Evolutionary conservation across 2,113 vertebrate genomes (phyloP).

Genomic region (Ailurus styani): DNA sequence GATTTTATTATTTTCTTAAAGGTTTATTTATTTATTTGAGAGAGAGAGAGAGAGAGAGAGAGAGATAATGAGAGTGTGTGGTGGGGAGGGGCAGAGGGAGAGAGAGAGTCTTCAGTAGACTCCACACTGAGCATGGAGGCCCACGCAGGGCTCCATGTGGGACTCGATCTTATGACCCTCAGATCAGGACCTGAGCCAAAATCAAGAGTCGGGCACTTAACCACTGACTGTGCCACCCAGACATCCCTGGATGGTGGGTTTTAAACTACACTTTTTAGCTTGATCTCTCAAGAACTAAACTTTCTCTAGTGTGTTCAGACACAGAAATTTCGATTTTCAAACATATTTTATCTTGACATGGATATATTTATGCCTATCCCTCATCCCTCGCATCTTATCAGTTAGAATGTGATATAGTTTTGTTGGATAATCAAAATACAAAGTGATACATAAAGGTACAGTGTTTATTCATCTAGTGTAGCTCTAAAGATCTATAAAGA

Average conservation of each 20-base stretch:
- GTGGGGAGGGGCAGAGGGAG: background rate
- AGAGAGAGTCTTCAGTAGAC: background rate
- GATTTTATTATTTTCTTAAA: background rate
- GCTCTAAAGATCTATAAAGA: background rate
- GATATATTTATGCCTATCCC: background rate
- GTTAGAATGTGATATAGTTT: background rate
- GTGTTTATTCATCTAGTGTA: background rate
- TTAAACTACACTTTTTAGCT: background rate
- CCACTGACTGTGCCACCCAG: background rate
- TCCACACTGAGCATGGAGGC: background rate
- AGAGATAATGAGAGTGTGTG: rapidly evolving
- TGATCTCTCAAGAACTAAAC: background rate
- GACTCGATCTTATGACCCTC: background rate
- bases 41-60: background rate
- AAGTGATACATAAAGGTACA: background rate
- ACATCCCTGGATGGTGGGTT: background rate
- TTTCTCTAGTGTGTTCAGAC: background rate
- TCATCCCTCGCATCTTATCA: background rate
- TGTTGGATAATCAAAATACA: background rate
- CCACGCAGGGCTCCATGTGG: background rate
- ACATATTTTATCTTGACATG: background rate
- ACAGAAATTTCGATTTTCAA: background rate
- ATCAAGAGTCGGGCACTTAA: background rate
- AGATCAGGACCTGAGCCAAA: background rate
- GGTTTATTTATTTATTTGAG: background rate